Percentiles rank a stretch among this genome's conserved stretches.
Conservation (phyloP, 2,888 invertebrate species). For the Phaonia tiefii region DNA sequence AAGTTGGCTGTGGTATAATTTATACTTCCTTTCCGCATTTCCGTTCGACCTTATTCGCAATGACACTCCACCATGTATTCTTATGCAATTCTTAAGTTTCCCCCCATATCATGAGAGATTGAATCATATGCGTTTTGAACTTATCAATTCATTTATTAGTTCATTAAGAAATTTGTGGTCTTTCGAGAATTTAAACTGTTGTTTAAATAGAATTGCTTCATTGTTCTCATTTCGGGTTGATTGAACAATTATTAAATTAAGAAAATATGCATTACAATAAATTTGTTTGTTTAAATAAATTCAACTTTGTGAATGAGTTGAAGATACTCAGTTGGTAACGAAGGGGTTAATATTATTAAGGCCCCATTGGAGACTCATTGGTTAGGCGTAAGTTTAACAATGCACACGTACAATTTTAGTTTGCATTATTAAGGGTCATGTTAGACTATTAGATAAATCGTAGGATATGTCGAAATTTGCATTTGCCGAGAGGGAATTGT, state of each 20-base stretch:
- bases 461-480: no score
- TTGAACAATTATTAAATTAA: slow-evolving; percentile 37
- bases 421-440: no score
- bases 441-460: no score
- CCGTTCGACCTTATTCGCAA: slow-evolving; percentile 37
- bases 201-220: no score
- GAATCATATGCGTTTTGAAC: background rate
- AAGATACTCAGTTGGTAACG: no score
- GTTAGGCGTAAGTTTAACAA: no score
- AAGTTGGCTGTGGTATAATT: background rate
- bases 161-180: slow-evolving; percentile 6
- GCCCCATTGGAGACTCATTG: no score
- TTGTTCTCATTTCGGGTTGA: slow-evolving; percentile 19
- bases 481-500: no score
- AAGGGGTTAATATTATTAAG: no score
- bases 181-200: background rate
- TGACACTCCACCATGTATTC: slow-evolving; percentile 16
- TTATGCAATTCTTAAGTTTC: slow-evolving; percentile 34
- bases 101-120: background rate
- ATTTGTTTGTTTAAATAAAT: no score
- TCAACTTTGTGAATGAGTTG: no score
- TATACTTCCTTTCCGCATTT: slow-evolving; percentile 18
- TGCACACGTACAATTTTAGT: no score
- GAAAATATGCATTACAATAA: background rate
- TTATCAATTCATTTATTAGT: slow-evolving; percentile 8